Conservation (phyloP, 2,797 vertebrate genomes). For the Artibeus jamaicensis region DNA sequence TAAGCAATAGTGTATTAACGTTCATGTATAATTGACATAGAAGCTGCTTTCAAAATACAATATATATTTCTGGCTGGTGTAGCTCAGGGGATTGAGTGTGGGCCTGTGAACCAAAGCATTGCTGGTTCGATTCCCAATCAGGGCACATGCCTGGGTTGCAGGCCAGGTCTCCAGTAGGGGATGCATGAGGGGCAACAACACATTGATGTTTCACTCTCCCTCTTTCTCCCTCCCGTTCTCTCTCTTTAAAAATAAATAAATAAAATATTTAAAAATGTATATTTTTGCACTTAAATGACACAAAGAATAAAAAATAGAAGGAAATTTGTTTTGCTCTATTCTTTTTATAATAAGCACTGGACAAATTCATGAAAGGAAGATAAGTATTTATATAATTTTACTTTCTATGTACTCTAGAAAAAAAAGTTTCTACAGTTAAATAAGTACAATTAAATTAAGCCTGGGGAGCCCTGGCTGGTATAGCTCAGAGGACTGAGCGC, state of each 20-base stretch:
- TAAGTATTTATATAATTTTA: not conserved
- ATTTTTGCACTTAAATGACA: slow-evolving; percentile 12
- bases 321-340: not conserved
- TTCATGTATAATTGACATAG: not conserved
- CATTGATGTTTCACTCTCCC: too few relatives aligned
- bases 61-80: not conserved
- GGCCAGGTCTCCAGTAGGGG: too few relatives aligned
- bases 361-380: not conserved
- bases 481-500: too few relatives aligned
- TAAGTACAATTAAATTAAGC: not conserved
- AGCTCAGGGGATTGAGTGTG: too few relatives aligned
- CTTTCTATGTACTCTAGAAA: not conserved
- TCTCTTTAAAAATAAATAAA: too few relatives aligned
- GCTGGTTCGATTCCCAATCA: too few relatives aligned
- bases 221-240: too few relatives aligned
- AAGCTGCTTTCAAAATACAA: not conserved
- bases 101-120: too few relatives aligned
- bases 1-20: not conserved
- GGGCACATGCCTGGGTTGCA: too few relatives aligned
- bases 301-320: not conserved
- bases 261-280: too few relatives aligned
- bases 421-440: not conserved
- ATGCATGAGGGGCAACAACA: too few relatives aligned
- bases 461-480: too few relatives aligned
- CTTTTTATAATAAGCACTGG: not conserved